phyloP scores from a whole-genome alignment of 1,140 invertebrate genomes.

The Trinorchestia longiramus region DNA sequence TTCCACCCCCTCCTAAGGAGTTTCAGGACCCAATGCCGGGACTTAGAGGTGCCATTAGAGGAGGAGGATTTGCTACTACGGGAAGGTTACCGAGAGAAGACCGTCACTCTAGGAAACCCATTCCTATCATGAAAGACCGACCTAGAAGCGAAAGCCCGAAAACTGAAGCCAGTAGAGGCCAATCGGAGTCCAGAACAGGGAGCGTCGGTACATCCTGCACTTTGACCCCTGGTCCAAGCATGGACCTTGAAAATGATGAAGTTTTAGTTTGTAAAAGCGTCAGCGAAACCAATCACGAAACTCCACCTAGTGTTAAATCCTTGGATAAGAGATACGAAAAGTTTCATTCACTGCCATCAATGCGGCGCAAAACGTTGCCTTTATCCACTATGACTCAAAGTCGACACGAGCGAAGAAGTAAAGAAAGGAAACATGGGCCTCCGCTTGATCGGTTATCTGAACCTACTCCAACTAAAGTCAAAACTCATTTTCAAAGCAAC shows the following conservation, averaged over 20 bases:
- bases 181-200: slow-evolving; percentile 37
- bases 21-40: slow-evolving; percentile 82
- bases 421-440: slow-evolving; percentile 61
- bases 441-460: slow-evolving; percentile 62
- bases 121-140: slow-evolving; percentile 60
- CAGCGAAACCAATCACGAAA: slow-evolving; percentile 69
- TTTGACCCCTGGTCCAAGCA: slow-evolving; percentile 59
- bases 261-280: slow-evolving; percentile 83
- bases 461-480: slow-evolving; percentile 63
- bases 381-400: slow-evolving; percentile 57
- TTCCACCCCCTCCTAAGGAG: slow-evolving; percentile 83
- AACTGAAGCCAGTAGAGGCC: slow-evolving; percentile 61
- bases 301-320: slow-evolving; percentile 57
- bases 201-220: slow-evolving; percentile 56
- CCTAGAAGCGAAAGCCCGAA: slow-evolving; percentile 66
- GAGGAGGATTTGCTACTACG: slow-evolving; percentile 62
- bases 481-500: slow-evolving; percentile 60
- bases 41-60: slow-evolving; percentile 56
- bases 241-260: slow-evolving; percentile 62
- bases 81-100: slow-evolving; percentile 63
- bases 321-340: slow-evolving; percentile 62
- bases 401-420: slow-evolving; percentile 65
- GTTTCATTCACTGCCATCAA: slow-evolving; percentile 66
- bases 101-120: slow-evolving; percentile 55
- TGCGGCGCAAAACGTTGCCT: slow-evolving; percentile 58